phyloP scores from a whole-genome alignment of 2,888 invertebrate species.

The Leistus spinibarbis region DNA sequence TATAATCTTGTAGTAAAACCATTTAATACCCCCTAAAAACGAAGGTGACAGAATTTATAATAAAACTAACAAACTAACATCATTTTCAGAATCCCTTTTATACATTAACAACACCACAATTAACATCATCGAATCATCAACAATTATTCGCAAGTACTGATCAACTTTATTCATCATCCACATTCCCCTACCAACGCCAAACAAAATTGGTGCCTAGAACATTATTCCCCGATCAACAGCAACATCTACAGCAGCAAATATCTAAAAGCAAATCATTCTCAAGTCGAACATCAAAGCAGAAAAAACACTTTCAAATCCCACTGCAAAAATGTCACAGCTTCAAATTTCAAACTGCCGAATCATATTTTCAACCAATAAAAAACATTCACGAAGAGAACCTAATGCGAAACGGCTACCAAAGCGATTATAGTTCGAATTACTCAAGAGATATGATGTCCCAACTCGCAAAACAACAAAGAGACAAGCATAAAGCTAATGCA shows the following conservation, averaged over 20 bases:
- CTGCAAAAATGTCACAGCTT: slow-evolving; percentile 71
- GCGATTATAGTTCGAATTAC: slow-evolving; percentile 51
- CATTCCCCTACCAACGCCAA: slow-evolving; percentile 63
- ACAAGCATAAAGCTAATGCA: slow-evolving; percentile 52
- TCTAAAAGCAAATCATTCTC: slow-evolving; percentile 57
- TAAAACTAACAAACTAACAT: slow-evolving; percentile 11
- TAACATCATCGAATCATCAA: slow-evolving; percentile 60
- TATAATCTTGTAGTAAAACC: neutral
- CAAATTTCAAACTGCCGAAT: slow-evolving; percentile 59
- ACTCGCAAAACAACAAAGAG: slow-evolving; percentile 32
- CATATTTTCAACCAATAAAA: slow-evolving; percentile 70
- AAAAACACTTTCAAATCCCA: slow-evolving; percentile 69
- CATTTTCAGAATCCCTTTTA: slow-evolving; percentile 59
- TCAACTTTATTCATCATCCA: slow-evolving; percentile 55
- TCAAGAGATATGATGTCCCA: slow-evolving; percentile 42
- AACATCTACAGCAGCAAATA: too few relatives aligned
- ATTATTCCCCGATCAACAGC: slow-evolving; percentile 55
- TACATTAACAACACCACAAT: slow-evolving; percentile 59
- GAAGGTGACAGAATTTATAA: neutral
- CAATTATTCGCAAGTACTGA: slow-evolving; percentile 40
- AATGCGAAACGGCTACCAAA: slow-evolving; percentile 56
- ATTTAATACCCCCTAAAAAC: neutral
- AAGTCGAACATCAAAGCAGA: slow-evolving; percentile 55
- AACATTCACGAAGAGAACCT: slow-evolving; percentile 62
- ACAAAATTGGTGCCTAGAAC: slow-evolving; percentile 58